Percentiles rank a stretch among this genome's conserved stretches.
Conservation (phyloP, 2,888 invertebrate genomes). For the Ormia ochracea region DNA sequence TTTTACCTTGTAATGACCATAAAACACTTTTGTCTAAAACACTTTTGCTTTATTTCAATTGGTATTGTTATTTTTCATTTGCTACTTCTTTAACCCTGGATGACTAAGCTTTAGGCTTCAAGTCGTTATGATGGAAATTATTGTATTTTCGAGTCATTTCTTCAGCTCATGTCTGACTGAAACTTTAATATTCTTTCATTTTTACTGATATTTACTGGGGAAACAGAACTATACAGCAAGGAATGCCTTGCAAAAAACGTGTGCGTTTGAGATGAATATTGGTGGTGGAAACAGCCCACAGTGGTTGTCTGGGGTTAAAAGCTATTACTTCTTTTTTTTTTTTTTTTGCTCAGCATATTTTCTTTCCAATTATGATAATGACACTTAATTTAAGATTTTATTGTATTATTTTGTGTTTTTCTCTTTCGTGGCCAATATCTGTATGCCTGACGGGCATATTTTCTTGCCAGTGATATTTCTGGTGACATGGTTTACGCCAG, state of each 20-base stretch:
- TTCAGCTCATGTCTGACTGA: too few relatives aligned
- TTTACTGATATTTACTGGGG: too few relatives aligned
- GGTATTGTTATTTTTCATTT: conserved; percentile 17
- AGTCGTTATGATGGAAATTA: too few relatives aligned
- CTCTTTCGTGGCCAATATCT: not conserved
- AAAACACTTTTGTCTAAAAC: conserved; percentile 43
- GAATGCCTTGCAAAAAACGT: too few relatives aligned
- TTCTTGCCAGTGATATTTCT: not conserved
- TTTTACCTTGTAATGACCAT: conserved; percentile 46
- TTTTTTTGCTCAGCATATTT: conserved; percentile 24
- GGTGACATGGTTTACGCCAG: not conserved
- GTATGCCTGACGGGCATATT: not conserved
- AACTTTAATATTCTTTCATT: too few relatives aligned
- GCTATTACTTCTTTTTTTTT: not conserved
- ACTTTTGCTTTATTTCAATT: conserved; percentile 49
- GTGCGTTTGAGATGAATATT: too few relatives aligned
- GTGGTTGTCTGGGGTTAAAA: too few relatives aligned
- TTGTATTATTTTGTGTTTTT: not conserved
- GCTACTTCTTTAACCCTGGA: too few relatives aligned
- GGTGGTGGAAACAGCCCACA: too few relatives aligned
- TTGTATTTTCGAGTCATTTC: too few relatives aligned
- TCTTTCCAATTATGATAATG: conserved; percentile 48
- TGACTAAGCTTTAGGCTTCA: too few relatives aligned
- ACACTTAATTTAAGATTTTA: conserved; percentile 33
- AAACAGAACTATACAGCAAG: too few relatives aligned